Base-by-base conservation (phyloP, 2,888 invertebrate species). In the Anodontia alba region DNA sequence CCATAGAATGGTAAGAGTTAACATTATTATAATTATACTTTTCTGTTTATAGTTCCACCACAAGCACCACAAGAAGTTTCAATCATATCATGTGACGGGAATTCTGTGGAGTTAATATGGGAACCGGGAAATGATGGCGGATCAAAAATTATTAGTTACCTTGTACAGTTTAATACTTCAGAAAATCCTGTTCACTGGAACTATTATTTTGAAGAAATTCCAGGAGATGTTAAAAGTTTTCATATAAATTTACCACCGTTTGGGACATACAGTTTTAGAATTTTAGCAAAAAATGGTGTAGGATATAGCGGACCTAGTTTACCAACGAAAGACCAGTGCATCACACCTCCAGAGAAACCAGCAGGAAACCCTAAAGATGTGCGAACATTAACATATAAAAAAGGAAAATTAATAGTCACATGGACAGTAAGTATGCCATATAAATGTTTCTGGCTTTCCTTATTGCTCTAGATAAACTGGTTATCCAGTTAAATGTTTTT, bases 101-200 rank as follows among this genome's bases (percentile, higher is more conserved):
- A 91, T 67, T 73, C 88, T 20, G 90, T 87, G 0, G 91, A 93
- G 57, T 79, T 92, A 17, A 80, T 84, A 20, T 99, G 99, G 99
- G 95, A 96, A 87, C 96, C 98, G 0, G 97, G 97, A 95, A 98
- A 98, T 76, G 98, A 99, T 95, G 99, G 99, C 95, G 97, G 99
- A 85, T 97, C 99, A 0, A 97, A 98, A 17, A 98, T 99, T 93
- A 96, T 97, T 57, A 96, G 97, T 88, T 99, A 97, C 94, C 96
- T 96, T 80, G 97, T 99, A 81, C 98, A 99, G 94, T 97, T 97
- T 95, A 99, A 99, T 94, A 99, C 99, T 0, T 97, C 97, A 74
- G 99, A 98, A 94, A 97, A 98, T 31, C 98, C 98, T 0, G 98
- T 98, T 94, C 96, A 97, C 0, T 99, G 99, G 99, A 88, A 87